Conservation (phyloP, 2,888 invertebrate species). For the Amiota communis region DNA sequence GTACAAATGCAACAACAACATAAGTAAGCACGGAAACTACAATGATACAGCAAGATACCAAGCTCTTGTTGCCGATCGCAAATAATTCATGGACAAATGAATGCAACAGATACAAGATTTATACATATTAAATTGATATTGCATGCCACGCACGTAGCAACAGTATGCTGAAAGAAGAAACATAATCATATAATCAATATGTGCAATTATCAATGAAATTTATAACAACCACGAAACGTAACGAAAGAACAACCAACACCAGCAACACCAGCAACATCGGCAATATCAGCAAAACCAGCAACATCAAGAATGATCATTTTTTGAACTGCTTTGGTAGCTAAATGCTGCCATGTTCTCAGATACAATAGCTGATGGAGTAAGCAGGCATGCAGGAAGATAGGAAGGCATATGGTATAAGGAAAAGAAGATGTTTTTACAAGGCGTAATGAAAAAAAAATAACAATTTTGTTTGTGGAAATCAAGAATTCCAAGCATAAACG, state of each 20-base stretch:
- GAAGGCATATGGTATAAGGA: neutral
- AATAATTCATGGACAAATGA: constrained; percentile 27
- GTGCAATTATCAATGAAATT: constrained; percentile 69
- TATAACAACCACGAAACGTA: constrained; percentile 63
- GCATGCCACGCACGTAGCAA: constrained; percentile 62
- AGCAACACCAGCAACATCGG: neutral
- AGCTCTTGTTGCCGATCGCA: constrained; percentile 21
- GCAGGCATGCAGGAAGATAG: neutral
- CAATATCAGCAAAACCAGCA: neutral
- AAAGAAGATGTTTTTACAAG: neutral
- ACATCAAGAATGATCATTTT: neutral
- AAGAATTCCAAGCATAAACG: constrained; percentile 37
- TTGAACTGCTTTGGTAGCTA: constrained; percentile 12
- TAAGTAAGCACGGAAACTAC: constrained; percentile 26
- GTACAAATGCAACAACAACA: neutral
- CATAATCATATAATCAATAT: constrained; percentile 66
- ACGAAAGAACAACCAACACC: neutral
- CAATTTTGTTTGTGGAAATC: constrained; percentile 17
- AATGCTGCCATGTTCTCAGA: neutral
- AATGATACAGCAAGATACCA: constrained; percentile 10
- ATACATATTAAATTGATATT: constrained; percentile 13
- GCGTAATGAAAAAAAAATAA: neutral
- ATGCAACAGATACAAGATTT: neutral
- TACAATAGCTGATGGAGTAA: neutral
- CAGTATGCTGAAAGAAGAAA: constrained; percentile 39